Conservation (phyloP, 2,797 vertebrate genomes). For the Gallirallus australis region DNA sequence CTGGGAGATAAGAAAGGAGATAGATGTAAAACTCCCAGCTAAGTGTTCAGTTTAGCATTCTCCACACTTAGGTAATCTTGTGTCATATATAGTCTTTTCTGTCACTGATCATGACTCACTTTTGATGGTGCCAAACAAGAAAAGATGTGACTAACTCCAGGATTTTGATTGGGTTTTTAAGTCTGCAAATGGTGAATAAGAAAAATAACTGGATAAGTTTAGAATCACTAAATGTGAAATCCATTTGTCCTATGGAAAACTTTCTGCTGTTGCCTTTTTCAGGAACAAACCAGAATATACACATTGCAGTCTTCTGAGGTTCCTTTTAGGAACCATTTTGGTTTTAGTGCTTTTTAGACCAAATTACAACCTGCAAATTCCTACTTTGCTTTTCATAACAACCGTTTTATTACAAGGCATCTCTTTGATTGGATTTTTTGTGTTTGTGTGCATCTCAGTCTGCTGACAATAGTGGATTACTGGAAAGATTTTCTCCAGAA, state of each 20-base stretch:
- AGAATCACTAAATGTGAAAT: background rate
- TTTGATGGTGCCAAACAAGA: background rate
- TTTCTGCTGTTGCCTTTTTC: background rate
- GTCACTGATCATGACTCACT: background rate
- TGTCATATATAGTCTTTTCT: background rate
- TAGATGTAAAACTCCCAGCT: background rate
- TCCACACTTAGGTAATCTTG: background rate
- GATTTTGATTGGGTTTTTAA: background rate
- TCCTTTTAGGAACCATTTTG: background rate
- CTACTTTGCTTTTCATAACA: background rate
- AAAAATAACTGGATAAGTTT: background rate
- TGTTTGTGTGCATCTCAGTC: background rate
- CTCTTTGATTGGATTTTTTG: background rate
- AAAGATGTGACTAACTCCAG: background rate
- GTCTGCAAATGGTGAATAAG: background rate
- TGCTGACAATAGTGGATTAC: background rate
- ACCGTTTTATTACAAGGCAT: background rate
- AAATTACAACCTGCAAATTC: background rate
- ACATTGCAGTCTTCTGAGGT: background rate
- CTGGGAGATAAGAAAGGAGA: background rate
- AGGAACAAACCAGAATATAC: fast-evolving
- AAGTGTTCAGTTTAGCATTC: background rate
- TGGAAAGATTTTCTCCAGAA: background rate
- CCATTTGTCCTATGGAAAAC: background rate
- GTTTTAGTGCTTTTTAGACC: background rate